These are phyloP conservation scores for Mustela lutreola DNA, from an alignment of 2,113 vertebrate species.

Conservation along the genomic window DNA sequence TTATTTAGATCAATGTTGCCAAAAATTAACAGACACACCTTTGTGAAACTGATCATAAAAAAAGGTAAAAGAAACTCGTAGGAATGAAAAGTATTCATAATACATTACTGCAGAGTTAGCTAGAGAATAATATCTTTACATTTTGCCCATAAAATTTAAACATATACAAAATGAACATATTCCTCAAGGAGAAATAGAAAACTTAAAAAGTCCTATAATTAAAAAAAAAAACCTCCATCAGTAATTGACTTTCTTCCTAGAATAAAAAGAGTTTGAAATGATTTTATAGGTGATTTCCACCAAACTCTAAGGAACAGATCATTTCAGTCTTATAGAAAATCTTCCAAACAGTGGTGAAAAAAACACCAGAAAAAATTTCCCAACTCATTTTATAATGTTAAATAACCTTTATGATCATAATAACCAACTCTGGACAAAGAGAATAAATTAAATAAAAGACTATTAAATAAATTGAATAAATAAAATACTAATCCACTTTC, in stretches of 20 bases:
- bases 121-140: background rate
- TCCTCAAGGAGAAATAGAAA: background rate
- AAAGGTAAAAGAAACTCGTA: background rate
- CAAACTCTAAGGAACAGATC: background rate
- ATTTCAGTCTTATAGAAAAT: background rate
- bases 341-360: background rate
- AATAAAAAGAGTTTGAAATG: background rate
- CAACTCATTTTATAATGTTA: slow-evolving; percentile 19
- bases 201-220: background rate
- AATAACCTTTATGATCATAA: background rate
- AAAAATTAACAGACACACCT: background rate
- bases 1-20: background rate
- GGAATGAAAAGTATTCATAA: background rate
- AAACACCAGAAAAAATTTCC: background rate
- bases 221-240: background rate
- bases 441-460: background rate
- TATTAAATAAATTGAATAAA: background rate
- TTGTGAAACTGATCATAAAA: background rate
- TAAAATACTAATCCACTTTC: background rate
- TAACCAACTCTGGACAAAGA: background rate
- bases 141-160: background rate
- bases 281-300: background rate
- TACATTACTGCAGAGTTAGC: background rate
- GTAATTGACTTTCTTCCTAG: background rate
- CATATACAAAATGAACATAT: background rate